Evolutionary conservation across 2,888 invertebrate species (phyloP), one percentile per base, ranked within the genome.

Genomic region (Torymus aiolomorphi): DNA sequence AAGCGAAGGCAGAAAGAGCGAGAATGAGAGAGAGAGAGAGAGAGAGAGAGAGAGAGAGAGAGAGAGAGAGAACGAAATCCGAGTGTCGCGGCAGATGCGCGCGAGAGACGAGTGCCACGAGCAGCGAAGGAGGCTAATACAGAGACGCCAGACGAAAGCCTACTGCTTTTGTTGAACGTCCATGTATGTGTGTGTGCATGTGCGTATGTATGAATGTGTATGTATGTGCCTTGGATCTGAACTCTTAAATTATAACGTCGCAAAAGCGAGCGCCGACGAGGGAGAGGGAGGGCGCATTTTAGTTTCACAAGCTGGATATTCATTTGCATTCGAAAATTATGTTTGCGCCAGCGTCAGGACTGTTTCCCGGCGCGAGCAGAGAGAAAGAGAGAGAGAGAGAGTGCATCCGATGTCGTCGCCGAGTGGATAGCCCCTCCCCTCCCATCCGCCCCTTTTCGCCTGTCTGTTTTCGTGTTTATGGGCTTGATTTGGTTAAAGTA

Each of bases 281-380:
- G 2, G 8, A 31, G 31, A 31, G 31, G 2, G 31, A 31, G 31
- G 31, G 31, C 3, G 31, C 31, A 31, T 31, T 31, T 24, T 42
- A 49, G 57, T 52, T 24, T 8, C 61, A 31, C 16, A 57, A 57
- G 31, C 56, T 79, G 42, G 52, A 66, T 61, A 70, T 62, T 69
- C 73, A 75, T 79, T 79, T 79, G 74, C 79, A 75, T 75, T 70
- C n/a, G 59, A 62, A 79, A 79, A 79, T 79, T 75, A 78, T 75
- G 59, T 70, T 79, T 75, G 61, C 51, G 42, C 10, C 65, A 14
- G 16, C 20, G 20, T 16, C 2, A 18, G 31, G 31, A 31, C 31
- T 31, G 31, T 31, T 31, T 31, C 31, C 31, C 31, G 31, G 3
- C 31, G 31, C 3, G 4, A 31, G 31, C 31, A 31, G 31, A 31